These are phyloP conservation scores for Microctenopoma stevenorrisi DNA, from an alignment of 2,797 vertebrate genomes.

Conservation along the genomic window DNA sequence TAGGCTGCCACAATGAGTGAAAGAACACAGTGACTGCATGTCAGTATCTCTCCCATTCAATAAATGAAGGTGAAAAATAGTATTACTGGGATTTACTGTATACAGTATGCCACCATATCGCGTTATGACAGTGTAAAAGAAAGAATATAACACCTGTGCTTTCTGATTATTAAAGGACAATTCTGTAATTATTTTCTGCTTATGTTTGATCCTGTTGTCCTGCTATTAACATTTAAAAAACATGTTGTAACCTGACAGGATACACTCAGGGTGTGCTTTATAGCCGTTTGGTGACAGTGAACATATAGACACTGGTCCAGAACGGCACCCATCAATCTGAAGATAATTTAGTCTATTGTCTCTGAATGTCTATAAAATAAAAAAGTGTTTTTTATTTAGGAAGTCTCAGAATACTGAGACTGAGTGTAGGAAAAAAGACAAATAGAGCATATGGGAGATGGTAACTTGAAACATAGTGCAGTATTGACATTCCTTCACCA, in stretches of 20 bases:
- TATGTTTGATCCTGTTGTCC: no score
- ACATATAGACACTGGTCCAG: not conserved
- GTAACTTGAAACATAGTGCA: constrained; percentile 61
- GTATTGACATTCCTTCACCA: constrained; percentile 76
- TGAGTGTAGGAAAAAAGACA: not conserved
- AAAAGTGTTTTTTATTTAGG: not conserved
- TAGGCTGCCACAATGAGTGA: not conserved
- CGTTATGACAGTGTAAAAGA: not conserved
- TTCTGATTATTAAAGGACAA: no score
- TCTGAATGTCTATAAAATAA: constrained; percentile 5
- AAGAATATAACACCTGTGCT: not conserved
- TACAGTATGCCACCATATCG: not conserved
- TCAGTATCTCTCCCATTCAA: not conserved
- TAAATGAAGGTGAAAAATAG: not conserved
- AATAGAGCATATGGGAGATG: constrained; percentile 65
- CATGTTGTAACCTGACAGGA: no score
- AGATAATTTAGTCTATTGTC: not conserved
- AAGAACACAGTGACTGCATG: not conserved
- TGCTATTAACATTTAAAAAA: no score
- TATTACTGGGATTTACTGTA: not conserved
- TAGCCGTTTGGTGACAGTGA: not conserved
- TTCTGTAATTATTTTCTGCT: no score
- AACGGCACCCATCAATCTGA: not conserved
- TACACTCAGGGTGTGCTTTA: no score
- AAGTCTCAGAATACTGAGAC: not conserved